These are phyloP conservation scores for Lacanobia wlatinum DNA, from an alignment of 2,888 invertebrate genomes.

Conservation along the genomic window DNA sequence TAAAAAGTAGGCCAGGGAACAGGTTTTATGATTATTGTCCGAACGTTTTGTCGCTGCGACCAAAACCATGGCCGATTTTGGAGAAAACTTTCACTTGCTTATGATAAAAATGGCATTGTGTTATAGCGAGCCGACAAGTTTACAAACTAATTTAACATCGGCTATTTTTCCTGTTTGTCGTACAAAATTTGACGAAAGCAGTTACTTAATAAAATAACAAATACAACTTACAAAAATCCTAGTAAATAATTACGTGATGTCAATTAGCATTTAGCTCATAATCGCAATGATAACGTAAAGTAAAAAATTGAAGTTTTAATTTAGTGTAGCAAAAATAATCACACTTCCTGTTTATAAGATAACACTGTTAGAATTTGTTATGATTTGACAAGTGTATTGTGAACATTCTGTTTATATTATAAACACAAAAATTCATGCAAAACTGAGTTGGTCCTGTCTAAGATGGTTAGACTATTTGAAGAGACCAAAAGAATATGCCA, in stretches of 20 bases:
- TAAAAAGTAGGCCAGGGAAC: slow-evolving; percentile 63
- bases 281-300: slow-evolving; percentile 4
- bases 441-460: slow-evolving; percentile 5
- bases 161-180: slow-evolving; percentile 8
- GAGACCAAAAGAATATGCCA: not conserved
- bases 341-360: slow-evolving; percentile 50
- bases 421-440: not conserved
- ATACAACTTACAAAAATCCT: not conserved
- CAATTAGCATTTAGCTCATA: slow-evolving; percentile 2
- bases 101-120: slow-evolving; percentile 40
- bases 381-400: slow-evolving; percentile 24
- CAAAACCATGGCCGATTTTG: slow-evolving; percentile 59
- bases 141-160: not conserved
- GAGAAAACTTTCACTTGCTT: slow-evolving; percentile 63
- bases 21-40: slow-evolving; percentile 53
- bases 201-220: slow-evolving; percentile 6
- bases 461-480: not conserved
- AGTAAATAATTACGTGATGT: slow-evolving; percentile 4
- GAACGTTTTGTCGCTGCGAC: slow-evolving; percentile 50
- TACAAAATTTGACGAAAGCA: not conserved
- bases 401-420: slow-evolving; percentile 1
- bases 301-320: slow-evolving; percentile 18
- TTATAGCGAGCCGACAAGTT: slow-evolving; percentile 11
- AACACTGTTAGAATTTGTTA: slow-evolving; percentile 34
- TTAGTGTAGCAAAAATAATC: slow-evolving; percentile 24